Evolutionary conservation across 2,888 invertebrate genomes (phyloP), one percentile per base, ranked within the genome.

Genomic region (Agrotis segetum): DNA sequence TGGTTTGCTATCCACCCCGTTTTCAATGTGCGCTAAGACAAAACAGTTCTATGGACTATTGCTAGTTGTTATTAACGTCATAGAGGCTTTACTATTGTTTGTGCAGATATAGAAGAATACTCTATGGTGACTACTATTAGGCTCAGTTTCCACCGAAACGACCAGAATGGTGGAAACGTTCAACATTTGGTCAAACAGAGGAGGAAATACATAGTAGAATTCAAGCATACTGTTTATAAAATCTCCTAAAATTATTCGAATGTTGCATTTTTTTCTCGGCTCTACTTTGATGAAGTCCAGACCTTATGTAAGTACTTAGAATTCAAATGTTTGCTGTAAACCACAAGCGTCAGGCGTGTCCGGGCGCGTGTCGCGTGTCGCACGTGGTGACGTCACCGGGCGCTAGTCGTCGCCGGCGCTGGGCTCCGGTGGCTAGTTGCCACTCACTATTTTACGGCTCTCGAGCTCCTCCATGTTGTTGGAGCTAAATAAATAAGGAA

Each of bases 401-500:
- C 74, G 77, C 68, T 86, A 82, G 74, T 73, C 79, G 73, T 82
- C 83, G 77, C 81, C 77, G 83, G 73, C 87, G 83, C 66, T 55
- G 59, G 64, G 50, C 61, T 85, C 90, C 89, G 86, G 75, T 16
- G 86, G 92, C 91, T 95, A 96, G 94, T 96, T 96, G 83, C 96
- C 96, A 79, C 95, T 96, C 73, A 95, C 96, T 78, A 96, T 95
- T 90, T 96, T 96, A 76, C 96, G 96, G 79, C 91, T 95, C 87
- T 96, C 96, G 81, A 96, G 79, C 83, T 96, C 96, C 76, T 96
- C 96, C 93, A 96, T 96, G 85, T 93, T 96, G 88, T 93, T 95
- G 14, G 96, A 95, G 86, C 96, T 96, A 81, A 14, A 85, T 80
- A 34, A 76, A 71, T 24, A 67, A 40, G 7, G 24, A 5, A 63